Evolutionary conservation across 2,113 vertebrate genomes (phyloP).

Genomic region (Alouatta palliata): DNA sequence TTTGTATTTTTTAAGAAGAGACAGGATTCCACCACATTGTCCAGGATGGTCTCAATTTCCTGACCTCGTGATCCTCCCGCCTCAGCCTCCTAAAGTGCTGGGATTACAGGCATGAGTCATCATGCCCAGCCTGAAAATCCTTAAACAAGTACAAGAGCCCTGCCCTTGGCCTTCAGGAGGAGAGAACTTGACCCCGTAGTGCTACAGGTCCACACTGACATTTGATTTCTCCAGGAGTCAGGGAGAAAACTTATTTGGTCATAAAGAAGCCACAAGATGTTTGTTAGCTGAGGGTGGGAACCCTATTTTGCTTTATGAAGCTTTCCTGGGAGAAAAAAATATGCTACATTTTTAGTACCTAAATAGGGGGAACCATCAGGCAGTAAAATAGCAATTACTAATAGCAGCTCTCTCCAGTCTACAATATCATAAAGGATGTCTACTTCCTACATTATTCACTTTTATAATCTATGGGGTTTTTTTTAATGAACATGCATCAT

Average conservation of each 20-base stretch:
- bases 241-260: neutral
- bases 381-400: neutral
- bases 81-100: too few species aligned
- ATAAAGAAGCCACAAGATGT: neutral
- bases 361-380: too few species aligned
- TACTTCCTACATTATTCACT: neutral
- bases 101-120: too few species aligned
- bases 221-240: too few species aligned
- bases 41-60: too few species aligned
- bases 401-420: neutral
- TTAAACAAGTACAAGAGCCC: neutral
- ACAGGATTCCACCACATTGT: too few species aligned
- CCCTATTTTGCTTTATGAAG: neutral
- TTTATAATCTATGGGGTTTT: neutral
- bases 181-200: neutral
- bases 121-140: neutral
- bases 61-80: too few species aligned
- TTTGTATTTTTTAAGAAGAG: too few species aligned
- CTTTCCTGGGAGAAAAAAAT: too few species aligned
- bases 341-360: neutral
- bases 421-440: neutral
- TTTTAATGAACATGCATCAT: neutral
- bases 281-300: neutral
- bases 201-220: neutral
- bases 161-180: too few species aligned